Conservation (phyloP, 2,797 vertebrate genomes). For the Alcedo atthis region DNA sequence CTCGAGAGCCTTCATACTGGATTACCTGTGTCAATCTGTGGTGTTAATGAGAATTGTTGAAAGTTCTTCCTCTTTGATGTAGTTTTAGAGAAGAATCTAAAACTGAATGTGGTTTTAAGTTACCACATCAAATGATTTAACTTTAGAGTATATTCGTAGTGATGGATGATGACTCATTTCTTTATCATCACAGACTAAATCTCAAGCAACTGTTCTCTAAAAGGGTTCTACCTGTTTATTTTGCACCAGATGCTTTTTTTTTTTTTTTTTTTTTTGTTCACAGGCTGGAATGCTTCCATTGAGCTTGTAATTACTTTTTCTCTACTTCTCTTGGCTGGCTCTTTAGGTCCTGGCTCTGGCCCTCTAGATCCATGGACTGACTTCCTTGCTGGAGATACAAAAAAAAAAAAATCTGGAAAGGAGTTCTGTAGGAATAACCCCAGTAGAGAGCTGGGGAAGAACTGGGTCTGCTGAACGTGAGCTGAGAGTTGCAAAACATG, state of each 20-base stretch:
- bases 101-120: conserved; percentile 53
- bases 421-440: neutral
- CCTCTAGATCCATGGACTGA: neutral
- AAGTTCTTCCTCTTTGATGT: conserved; percentile 53
- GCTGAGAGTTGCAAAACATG: neutral
- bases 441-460: neutral
- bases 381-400: conserved; percentile 6
- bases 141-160: neutral
- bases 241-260: conserved; percentile 1
- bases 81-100: conserved; percentile 33
- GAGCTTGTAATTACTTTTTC: neutral
- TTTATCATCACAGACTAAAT: conserved; percentile 9
- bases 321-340: conserved; percentile 6
- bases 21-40: neutral
- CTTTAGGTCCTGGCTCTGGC: neutral
- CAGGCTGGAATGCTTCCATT: conserved; percentile 27
- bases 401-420: neutral
- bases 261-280: neutral
- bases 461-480: neutral
- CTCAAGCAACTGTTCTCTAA: neutral
- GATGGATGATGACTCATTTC: conserved; percentile 56
- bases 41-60: conserved; percentile 5
- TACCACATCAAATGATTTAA: conserved; percentile 61
- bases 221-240: conserved; percentile 33
- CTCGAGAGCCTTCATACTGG: neutral